Conservation (phyloP, 2,888 invertebrate species). For the Thyatira batis region DNA sequence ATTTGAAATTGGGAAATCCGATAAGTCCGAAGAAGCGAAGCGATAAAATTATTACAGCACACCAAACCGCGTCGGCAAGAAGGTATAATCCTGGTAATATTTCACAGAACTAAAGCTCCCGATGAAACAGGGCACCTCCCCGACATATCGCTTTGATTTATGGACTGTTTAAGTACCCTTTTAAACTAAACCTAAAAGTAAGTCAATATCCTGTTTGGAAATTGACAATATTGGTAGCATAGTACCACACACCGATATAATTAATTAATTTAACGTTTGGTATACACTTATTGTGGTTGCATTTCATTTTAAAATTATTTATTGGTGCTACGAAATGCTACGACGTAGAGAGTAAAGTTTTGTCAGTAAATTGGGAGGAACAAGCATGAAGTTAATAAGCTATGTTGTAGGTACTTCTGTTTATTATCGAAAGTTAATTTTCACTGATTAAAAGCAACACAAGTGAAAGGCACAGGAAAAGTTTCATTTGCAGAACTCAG, state of each 20-base stretch:
- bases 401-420: too few relatives aligned
- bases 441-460: constrained; percentile 64
- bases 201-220: constrained; percentile 47
- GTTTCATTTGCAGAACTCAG: constrained; percentile 65
- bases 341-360: background rate
- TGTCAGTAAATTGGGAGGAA: too few relatives aligned
- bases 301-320: too few relatives aligned
- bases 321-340: background rate
- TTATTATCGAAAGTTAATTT: constrained; percentile 51
- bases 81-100: constrained; percentile 70
- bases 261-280: too few relatives aligned
- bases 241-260: too few relatives aligned
- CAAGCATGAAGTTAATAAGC: background rate
- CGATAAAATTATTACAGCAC: constrained; percentile 35
- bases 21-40: constrained; percentile 7
- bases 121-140: constrained; percentile 72
- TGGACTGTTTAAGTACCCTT: constrained; percentile 74
- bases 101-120: constrained; percentile 65
- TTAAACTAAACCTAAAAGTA: constrained; percentile 65
- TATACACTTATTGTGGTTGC: too few relatives aligned
- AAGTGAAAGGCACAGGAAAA: constrained; percentile 53
- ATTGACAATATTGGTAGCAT: too few relatives aligned
- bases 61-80: constrained; percentile 48
- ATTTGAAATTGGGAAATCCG: constrained; percentile 1
- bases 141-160: constrained; percentile 78